Evolutionary conservation across 2,113 vertebrate genomes (phyloP).

Genomic region (Hippocampus abdominalis): DNA sequence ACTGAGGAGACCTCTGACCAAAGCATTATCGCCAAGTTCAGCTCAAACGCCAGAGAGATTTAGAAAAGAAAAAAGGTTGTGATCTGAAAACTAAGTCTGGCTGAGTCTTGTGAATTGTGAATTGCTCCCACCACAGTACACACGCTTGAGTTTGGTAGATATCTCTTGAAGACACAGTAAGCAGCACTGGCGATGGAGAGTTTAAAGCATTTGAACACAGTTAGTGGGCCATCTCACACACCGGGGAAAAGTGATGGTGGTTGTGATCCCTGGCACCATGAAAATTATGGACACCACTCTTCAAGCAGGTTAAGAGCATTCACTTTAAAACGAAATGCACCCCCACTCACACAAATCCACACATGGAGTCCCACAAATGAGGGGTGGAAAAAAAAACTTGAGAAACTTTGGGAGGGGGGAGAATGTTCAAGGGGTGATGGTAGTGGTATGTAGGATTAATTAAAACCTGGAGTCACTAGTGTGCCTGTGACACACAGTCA

Average conservation of each 20-base stretch:
- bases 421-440: slow-evolving; percentile 29
- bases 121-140: neutral
- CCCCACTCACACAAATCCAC: slow-evolving; percentile 3
- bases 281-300: slow-evolving; percentile 31
- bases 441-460: slow-evolving; percentile 59
- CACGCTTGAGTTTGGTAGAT: neutral
- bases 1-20: neutral
- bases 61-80: neutral
- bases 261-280: slow-evolving; percentile 36
- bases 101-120: neutral
- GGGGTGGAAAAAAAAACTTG: slow-evolving; percentile 15
- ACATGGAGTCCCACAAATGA: slow-evolving; percentile 21
- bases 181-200: slow-evolving; percentile 19
- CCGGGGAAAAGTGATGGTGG: slow-evolving; percentile 28
- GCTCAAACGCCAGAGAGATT: neutral
- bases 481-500: slow-evolving; percentile 56
- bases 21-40: neutral
- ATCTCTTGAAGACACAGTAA: slow-evolving; percentile 25
- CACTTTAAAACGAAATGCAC: neutral
- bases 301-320: slow-evolving; percentile 26
- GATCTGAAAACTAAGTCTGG: neutral
- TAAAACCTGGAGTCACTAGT: slow-evolving; percentile 66
- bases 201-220: slow-evolving; percentile 31
- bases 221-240: slow-evolving; percentile 29
- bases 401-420: slow-evolving; percentile 43